Base-by-base conservation (phyloP, 2,113 vertebrate species). In the Bubo scandiacus region DNA sequence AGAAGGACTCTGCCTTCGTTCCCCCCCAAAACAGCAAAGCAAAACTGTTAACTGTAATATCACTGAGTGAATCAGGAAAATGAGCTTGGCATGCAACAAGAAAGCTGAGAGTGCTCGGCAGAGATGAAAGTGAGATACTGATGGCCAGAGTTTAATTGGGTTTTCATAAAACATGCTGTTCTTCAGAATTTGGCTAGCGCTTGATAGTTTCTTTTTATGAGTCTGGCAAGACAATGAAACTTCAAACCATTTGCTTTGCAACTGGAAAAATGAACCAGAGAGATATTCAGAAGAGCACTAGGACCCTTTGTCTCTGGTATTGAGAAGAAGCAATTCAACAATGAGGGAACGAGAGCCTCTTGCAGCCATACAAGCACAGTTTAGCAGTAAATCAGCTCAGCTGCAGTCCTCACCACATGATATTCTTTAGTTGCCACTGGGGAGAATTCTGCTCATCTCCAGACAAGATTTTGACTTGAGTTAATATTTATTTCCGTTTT, bases 81-180 rank as follows among this genome's bases (percentile, higher is more conserved):
- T 59, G 47, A 91, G 71, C 49, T 95, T 97, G 93, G 86, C 74
- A 1, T 91, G 79, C 74, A 80, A 62, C 32, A 80, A 85, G 86
- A 94, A 94, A 95, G 78, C 74, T 55, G 74, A 96, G 79, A 77
- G 58, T 81, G 51, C 72, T 97, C 30, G 0, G 93, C 71, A 90
- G 58, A 97, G 95, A 97, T 96, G 78, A 97, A 97, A 95, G 87
- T 70, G 74, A 96, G 86, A 75, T 83, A 71, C 51, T 57, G 65
- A 86, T 90, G 90, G 83, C 80, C 45, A 58, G 32, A 68, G 29
- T 90, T 97, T 96, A 96, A 96, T 36, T 96, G 62, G n/a, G 49
- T 90, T 96, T 97, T 96, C 95, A 84, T 93, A 88, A 97, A 95
- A 93, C 92, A 96, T 86, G 80, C 82, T 93, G 94, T 95, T 94